Base-by-base conservation (phyloP, 2,888 invertebrate genomes). In the Plusia festucae region DNA sequence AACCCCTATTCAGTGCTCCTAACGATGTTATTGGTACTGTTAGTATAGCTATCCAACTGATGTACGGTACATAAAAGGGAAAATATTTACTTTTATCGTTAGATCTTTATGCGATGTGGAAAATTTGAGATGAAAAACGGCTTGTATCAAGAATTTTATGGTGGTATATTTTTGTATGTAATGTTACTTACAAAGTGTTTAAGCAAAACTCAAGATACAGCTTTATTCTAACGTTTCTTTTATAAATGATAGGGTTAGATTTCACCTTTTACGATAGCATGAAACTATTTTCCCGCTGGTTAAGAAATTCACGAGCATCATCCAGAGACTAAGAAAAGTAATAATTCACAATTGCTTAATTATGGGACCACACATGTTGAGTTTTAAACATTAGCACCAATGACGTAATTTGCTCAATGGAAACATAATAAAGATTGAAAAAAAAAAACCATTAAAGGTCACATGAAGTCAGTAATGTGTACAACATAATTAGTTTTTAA, bases 11-110 rank as follows among this genome's bases (percentile, higher is more conserved):
- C 70, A 72, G 70, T 64, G 64, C 54, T 62, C 60, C 61, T 77
- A 77, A 77, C 60, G 75, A 68, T 60, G 60, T 81, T 81, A 81
- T 79, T 71, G 65, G 46, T 60, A 54, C 44, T 59, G 53, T 64
- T 65, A 65, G 67, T 70, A 73, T 34, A 60, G 55, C 34, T 53
- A 60, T 68, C 69, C 40, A 46, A 56, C 1, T 59, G 46, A 53
- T 30, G 18, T 66, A 58, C 52, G 34, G 32, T 27, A 32, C 34
- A 7, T 40, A 6, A 34, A 7, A 57, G 32, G n/a, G 34, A 22
- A 66, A 11, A 54, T 49, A 49, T 55, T 15, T 20, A 9, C 7
- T 27, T 53, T 2, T 2, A 3, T 32, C 0, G 40, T 30, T 51
- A 24, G 30, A 30, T 16, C 34, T 18, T 55, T 58, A 27, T 3